A percentile compares a stretch with the other conserved stretches of the same genome.
These are phyloP conservation scores for Gymnoscopelus microlampas DNA, from an alignment of 2,797 vertebrate species.

Conservation along the genomic window DNA sequence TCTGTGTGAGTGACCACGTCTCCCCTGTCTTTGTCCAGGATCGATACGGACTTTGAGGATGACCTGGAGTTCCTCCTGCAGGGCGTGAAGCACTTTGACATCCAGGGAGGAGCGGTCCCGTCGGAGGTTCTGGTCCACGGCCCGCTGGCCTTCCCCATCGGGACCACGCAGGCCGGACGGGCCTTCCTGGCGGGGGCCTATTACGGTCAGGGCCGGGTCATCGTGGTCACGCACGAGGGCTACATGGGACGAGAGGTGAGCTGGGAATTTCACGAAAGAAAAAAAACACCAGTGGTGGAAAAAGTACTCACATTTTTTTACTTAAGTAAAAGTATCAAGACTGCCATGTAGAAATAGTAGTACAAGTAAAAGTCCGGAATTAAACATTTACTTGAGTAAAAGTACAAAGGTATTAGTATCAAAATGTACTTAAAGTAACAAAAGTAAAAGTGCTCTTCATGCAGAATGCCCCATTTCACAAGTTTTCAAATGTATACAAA, in stretches of 20 bases:
- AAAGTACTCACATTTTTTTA: too few relatives aligned
- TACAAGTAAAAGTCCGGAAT: too few relatives aligned
- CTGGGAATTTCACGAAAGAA: not conserved
- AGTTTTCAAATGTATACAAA: too few relatives aligned
- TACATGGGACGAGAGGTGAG: constrained; percentile 56
- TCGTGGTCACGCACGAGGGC: constrained; percentile 80
- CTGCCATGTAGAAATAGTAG: too few relatives aligned
- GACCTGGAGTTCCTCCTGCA: constrained; percentile 81
- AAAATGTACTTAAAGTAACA: too few relatives aligned
- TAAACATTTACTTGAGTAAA: too few relatives aligned
- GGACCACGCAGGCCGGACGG: constrained; percentile 47
- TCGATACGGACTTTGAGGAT: constrained; percentile 70
- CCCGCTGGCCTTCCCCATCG: constrained; percentile 83
- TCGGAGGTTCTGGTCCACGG: constrained; percentile 85
- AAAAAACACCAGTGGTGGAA: too few relatives aligned
- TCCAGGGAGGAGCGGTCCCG: constrained; percentile 29
- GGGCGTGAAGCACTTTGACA: constrained; percentile 77
- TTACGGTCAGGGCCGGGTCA: constrained; percentile 83
- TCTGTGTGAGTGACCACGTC: too few relatives aligned
- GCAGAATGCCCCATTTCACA: too few relatives aligned
- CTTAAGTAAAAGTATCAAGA: too few relatives aligned
- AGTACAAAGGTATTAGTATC: too few relatives aligned
- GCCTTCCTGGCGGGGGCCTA: constrained; percentile 82
- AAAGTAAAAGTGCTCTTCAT: too few relatives aligned
- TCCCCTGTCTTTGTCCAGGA: constrained; percentile 51